phyloP scores from a whole-genome alignment of 2,888 invertebrate genomes.

The Sialis lutaria region DNA sequence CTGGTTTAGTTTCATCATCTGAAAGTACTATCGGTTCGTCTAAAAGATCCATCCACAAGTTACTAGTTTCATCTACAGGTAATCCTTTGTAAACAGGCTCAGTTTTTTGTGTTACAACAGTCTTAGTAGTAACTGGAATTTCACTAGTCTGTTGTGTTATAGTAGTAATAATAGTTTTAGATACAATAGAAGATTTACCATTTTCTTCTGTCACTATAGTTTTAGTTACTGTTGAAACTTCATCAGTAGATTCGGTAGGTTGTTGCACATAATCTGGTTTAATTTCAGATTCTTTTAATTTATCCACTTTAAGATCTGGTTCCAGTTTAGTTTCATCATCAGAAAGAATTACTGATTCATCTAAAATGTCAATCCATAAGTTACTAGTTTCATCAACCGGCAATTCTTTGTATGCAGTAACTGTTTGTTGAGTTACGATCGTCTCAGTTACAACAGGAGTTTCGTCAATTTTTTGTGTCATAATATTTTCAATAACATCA shows the following conservation, averaged over 20 bases:
- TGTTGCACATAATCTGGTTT: too few relatives aligned
- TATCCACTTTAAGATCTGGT: conserved; percentile 1
- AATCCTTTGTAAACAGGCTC: conserved; percentile 10
- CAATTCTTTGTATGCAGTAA: conserved; percentile 7
- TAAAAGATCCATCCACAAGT: conserved; percentile 5
- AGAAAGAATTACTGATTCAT: conserved; percentile 12
- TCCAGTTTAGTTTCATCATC: conserved; percentile 12
- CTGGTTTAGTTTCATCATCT: conserved; percentile 12
- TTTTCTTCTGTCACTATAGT: not conserved
- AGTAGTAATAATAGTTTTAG: too few relatives aligned
- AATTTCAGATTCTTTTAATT: not conserved
- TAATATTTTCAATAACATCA: not conserved
- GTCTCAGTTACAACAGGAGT: not conserved
- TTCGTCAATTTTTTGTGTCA: not conserved
- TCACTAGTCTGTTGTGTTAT: not conserved
- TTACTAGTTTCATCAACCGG: conserved; percentile 8
- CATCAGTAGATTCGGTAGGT: too few relatives aligned
- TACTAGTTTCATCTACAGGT: conserved; percentile 14
- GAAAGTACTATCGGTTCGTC: conserved; percentile 13
- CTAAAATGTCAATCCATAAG: conserved; percentile 6
- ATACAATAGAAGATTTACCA: not conserved
- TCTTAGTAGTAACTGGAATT: too few relatives aligned
- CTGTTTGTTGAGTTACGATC: not conserved
- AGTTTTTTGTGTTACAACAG: not conserved
- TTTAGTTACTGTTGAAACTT: not conserved